Conservation (phyloP, 2,113 vertebrate genomes). For the Lichenostomus cassidix region DNA sequence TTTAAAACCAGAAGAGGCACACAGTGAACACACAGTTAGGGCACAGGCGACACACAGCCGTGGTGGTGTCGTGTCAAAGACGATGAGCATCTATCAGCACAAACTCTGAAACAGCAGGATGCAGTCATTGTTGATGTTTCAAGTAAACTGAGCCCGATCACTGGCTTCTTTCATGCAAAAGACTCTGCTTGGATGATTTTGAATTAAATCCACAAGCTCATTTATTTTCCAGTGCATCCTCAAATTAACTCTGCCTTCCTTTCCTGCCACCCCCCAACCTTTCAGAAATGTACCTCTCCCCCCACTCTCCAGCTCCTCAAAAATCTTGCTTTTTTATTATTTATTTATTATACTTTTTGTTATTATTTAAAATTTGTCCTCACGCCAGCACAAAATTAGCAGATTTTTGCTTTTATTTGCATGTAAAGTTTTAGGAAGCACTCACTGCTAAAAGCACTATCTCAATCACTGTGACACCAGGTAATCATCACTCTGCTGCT, state of each 20-base stretch:
- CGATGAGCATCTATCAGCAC: slow-evolving; percentile 62
- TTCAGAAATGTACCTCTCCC: neutral
- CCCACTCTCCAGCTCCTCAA: slow-evolving; percentile 27
- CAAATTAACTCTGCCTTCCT: slow-evolving; percentile 66
- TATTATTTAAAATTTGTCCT: neutral
- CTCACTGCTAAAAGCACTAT: neutral
- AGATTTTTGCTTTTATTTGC: neutral
- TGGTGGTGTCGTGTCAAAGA: slow-evolving; percentile 22
- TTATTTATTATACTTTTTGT: neutral
- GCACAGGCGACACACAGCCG: neutral
- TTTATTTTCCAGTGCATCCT: slow-evolving; percentile 74
- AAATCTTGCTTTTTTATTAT: neutral
- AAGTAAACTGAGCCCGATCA: slow-evolving; percentile 61
- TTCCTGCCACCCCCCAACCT: neutral
- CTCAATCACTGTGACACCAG: neutral
- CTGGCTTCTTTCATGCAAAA: slow-evolving; percentile 68
- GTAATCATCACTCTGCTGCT: neutral
- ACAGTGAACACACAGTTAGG: rapidly evolving
- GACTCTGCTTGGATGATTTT: slow-evolving; percentile 73
- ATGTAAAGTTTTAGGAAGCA: neutral
- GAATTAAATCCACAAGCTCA: slow-evolving; percentile 76
- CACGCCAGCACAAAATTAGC: neutral
- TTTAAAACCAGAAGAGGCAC: neutral
- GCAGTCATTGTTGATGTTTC: slow-evolving; percentile 48
- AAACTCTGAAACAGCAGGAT: slow-evolving; percentile 70